Base-by-base conservation (phyloP, 2,113 vertebrate genomes). In the Corythoichthys intestinalis region DNA sequence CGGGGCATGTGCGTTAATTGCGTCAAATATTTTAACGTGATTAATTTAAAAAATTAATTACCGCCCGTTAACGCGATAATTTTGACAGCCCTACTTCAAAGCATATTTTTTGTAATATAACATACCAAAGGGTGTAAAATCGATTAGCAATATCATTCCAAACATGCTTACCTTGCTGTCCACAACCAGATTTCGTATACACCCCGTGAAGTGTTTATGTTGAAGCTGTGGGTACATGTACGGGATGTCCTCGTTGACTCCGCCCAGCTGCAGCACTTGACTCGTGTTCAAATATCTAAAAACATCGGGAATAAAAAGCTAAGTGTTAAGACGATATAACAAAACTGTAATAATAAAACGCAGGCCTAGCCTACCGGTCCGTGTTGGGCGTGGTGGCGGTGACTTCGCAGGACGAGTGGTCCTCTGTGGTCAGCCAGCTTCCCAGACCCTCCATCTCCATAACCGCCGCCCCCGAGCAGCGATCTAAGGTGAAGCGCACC, bases 151-250 rank as follows among this genome's bases (percentile, higher is more conserved):
- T 28, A 28, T 28, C 20, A 28, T 28, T 28, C 20, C 20, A 28
- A 28, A 28, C 20, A 1, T 28, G 20, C 20, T 83, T 86, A 96
- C 95, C 93, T 95, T 92, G 90, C 94, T 95, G 84, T 96, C 94
- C 75, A 96, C 72, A 2, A 94, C 28, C 53, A 96, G 78, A 87
- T 95, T 95, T 66, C 93, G 93, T 57, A 96, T 87, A 77, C 94
- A 96, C 67, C 95, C 94, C 1, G 91, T 93, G 71, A 95, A 96
- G 86, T 95, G 94, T 76, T 92, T 94, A 83, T 95, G 92, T 41
- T 91, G 90, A 52, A 96, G 52, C 9, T 94, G 93, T 0, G 93
- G 93, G 75, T 95, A 94, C 73, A 92, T 86, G 78, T 94, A 94
- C 0, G 93, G 92, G 37, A 94, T 79, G 0, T 92, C 93, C 78